Base-by-base conservation (phyloP, 2,888 invertebrate genomes). In the Amitus sp. region DNA sequence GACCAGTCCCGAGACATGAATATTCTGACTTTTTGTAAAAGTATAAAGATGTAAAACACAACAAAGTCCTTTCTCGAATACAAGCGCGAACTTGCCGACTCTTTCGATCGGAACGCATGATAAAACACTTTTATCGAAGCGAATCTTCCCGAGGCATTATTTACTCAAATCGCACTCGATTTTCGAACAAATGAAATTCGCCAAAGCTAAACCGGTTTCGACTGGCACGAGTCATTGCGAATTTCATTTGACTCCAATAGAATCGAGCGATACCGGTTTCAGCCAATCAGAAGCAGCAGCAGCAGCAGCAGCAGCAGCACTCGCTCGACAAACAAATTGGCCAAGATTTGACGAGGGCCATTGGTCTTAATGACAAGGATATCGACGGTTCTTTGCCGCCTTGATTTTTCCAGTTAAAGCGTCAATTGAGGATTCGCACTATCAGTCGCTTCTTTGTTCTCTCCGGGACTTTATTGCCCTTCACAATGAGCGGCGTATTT, bases 381-480 rank as follows among this genome's bases (percentile, higher is more conserved):
- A 23, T 27, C 12, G 56, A 48, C 56, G 56, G 59, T 19, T 54
- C 48, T 51, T 58, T 55, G 58, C 55, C 33, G 55, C 55, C 55
- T 55, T 63, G 58, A 63, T 63, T 63, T 63, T 58, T 50, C 50
- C 54, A 54, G 52, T 47, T 28, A 34, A 23, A 40, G 59, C 48
- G 53, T 63, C 59, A 63, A 63, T 63, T 59, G 63, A 63, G 59
- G 63, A 53, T 59, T 52, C 52, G 52, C 56, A 33, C 52, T 63
- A 63, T 63, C 59, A 63, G 63, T 59, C 59, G 55, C 13, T 34
- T 54, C 63, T 63, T 63, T 63, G 63, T 63, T 59, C 63, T 63
- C 55, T 42, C 46, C 53, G 59, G 63, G 59, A 52, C 52, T 63
- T 63, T 59, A 59, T 59, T 63, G 55, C 59, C 63, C 52, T 59